Evolutionary conservation across 2,797 vertebrate species (phyloP), one percentile per base, ranked within the genome.

Genomic region (Rachycentron canadum): DNA sequence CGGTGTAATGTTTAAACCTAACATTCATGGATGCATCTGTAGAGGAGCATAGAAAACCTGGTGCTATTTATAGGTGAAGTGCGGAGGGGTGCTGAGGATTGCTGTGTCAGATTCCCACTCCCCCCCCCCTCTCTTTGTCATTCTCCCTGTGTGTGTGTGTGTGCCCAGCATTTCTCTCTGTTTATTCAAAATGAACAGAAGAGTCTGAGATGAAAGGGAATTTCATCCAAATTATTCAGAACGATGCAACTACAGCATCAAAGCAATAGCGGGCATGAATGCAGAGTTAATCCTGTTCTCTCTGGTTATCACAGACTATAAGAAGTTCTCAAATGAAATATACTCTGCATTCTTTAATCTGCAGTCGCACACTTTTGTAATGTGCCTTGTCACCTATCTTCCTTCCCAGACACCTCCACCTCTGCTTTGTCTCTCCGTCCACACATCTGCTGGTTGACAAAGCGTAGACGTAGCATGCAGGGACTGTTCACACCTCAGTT

Each of bases 11-110:
- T 28, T 30, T 16, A 53, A 58, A 78, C 82, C 23, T 47, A 60
- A 65, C 63, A 62, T 69, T 72, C 71, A 43, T 43, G 66, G 12
- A 82, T 79, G 53, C 72, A 67, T 85, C 67, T 73, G 69, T 69
- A 71, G 81, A 83, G 79, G 40, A 84, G 83, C 69, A 88, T 66
- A 82, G 80, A 85, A 69, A 91, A 86, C 79, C 81, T 80, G 70
- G 28, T 71, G 89, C 93, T 95, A 94, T 94, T 94, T 92, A 92
- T 94, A 94, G 93, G 67, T 76, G 74, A 90, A 89, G 86, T 86
- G 85, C 76, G 78, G 85, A 81, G 85, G 78, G 88, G 87, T 89
- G 91, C 86, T 90, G 67, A 89, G 88, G 84, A 92, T 87, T 92
- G 92, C 93, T 93, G 90, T 92, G 92, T 92, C 90, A 93, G 91